A percentile compares a stretch with the other conserved stretches of the same genome.
Conservation (phyloP, 2,113 vertebrate genomes). For the Scomber colias region DNA sequence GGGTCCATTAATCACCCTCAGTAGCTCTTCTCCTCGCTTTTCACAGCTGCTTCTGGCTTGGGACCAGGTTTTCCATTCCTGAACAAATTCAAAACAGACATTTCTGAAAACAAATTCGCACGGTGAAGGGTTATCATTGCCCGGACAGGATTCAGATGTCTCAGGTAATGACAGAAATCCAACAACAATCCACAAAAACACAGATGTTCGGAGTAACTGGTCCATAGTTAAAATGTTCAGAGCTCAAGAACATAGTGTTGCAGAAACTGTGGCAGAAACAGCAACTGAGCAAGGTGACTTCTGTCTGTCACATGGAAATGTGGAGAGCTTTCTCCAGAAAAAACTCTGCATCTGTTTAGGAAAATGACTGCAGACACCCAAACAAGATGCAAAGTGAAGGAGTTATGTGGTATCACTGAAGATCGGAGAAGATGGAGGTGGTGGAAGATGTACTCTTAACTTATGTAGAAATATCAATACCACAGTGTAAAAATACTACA, state of each 20-base stretch:
- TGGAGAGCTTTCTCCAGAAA: constrained; percentile 63
- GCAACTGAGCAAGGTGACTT: constrained; percentile 51
- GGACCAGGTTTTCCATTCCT: constrained; percentile 63
- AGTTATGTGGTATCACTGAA: neutral
- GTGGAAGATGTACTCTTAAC: no score
- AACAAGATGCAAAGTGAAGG: constrained; percentile 68
- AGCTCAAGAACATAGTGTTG: constrained; percentile 47
- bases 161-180: constrained; percentile 31
- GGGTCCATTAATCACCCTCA: constrained; percentile 47
- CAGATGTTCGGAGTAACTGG: constrained; percentile 22
- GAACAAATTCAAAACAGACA: constrained; percentile 74
- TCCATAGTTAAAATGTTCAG: constrained; percentile 58
- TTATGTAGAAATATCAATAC: no score
- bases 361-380: constrained; percentile 82
- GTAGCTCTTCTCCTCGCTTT: constrained; percentile 74
- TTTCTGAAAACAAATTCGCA: constrained; percentile 58
- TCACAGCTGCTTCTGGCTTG: constrained; percentile 73
- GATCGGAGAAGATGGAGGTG: neutral
- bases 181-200: constrained; percentile 72
- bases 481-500: no score
- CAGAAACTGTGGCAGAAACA: constrained; percentile 14
- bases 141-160: constrained; percentile 18
- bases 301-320: constrained; percentile 76
- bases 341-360: constrained; percentile 82
- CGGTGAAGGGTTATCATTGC: neutral